phyloP scores from a whole-genome alignment of 2,888 invertebrate genomes.

The Eupithecia tripunctaria region DNA sequence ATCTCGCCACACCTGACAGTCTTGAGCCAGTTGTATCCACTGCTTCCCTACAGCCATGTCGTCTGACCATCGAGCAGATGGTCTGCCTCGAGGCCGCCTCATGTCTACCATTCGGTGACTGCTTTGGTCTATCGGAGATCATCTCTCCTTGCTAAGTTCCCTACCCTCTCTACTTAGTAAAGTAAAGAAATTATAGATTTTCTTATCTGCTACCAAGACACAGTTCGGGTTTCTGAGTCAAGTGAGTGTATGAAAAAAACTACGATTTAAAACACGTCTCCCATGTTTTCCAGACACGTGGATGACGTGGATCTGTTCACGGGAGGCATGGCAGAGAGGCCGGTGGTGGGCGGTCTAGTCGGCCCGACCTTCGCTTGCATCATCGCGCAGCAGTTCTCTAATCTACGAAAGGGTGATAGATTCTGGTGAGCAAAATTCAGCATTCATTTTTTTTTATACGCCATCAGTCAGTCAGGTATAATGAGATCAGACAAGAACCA shows the following conservation, averaged over 20 bases:
- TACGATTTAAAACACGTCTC: constrained; percentile 8
- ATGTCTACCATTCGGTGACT: no score
- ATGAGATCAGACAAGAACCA: neutral
- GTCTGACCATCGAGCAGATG: no score
- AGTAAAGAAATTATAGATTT: neutral
- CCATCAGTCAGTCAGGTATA: neutral
- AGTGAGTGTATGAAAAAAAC: neutral
- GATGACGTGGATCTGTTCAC: constrained; percentile 94
- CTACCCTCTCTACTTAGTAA: no score
- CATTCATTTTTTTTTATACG: neutral
- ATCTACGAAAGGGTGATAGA: constrained; percentile 90
- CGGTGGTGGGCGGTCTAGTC: constrained; percentile 91
- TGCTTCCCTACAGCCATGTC: no score
- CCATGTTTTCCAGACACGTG: constrained; percentile 79
- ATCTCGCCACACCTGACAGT: no score
- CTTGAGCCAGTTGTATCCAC: no score
- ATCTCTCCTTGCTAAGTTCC: no score
- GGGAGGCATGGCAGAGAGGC: constrained; percentile 92
- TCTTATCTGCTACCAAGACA: neutral
- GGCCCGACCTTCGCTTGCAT: constrained; percentile 96
- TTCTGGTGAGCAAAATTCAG: constrained; percentile 85
- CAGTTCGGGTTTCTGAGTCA: neutral
- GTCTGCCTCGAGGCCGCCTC: no score
- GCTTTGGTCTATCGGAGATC: no score
- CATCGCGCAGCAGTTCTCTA: constrained; percentile 93